These are phyloP conservation scores for Acromyrmex charruanus DNA, from an alignment of 1,140 invertebrate species.

Conservation along the genomic window DNA sequence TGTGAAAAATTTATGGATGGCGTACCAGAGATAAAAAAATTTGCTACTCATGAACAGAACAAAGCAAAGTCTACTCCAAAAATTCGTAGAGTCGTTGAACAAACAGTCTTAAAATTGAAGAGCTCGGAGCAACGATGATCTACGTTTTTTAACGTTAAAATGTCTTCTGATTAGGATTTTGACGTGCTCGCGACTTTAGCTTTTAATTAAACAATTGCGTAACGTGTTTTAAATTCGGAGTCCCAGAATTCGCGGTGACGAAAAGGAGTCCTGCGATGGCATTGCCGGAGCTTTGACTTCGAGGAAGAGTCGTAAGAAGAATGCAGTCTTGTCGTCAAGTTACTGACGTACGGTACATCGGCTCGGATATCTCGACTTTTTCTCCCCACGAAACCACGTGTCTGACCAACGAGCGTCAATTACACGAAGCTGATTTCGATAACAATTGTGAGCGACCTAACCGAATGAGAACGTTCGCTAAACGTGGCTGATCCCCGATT, in stretches of 20 bases:
- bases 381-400: slow-evolving; percentile 54
- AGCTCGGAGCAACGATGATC: not conserved
- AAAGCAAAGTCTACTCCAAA: not conserved
- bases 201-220: not conserved
- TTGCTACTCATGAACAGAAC: not conserved
- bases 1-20: not conserved
- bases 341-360: slow-evolving; percentile 80
- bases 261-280: not conserved
- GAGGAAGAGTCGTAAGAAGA: slow-evolving; percentile 78
- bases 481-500: not conserved
- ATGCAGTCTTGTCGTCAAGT: slow-evolving; percentile 81
- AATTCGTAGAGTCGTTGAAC: not conserved
- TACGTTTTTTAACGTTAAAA: not conserved
- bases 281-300: slow-evolving; percentile 66
- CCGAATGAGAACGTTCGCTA: not conserved
- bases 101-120: not conserved
- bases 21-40: not conserved
- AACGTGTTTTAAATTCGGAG: not conserved
- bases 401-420: slow-evolving; percentile 57
- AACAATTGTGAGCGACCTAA: not conserved
- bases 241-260: slow-evolving; percentile 9
- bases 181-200: not conserved
- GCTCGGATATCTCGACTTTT: slow-evolving; percentile 50
- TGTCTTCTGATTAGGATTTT: not conserved
- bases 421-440: slow-evolving; percentile 48